Conservation (phyloP, 2,113 vertebrate genomes). For the Panthera leo region DNA sequence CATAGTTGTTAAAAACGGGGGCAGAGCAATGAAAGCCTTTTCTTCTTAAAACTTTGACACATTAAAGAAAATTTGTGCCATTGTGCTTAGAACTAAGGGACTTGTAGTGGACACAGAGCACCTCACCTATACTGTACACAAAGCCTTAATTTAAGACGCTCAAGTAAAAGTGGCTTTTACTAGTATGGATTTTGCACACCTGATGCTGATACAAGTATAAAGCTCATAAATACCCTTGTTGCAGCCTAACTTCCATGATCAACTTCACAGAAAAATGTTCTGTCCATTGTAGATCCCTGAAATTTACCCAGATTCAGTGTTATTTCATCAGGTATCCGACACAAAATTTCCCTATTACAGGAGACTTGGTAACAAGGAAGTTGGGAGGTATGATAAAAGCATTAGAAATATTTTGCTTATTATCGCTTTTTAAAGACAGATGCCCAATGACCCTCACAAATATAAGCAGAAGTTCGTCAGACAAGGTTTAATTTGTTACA, state of each 20-base stretch:
- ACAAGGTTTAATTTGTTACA: constrained; percentile 52
- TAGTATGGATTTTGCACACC: background rate
- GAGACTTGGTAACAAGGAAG: background rate
- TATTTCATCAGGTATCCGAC: background rate
- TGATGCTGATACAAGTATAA: background rate
- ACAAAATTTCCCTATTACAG: background rate
- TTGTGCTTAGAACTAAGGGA: background rate
- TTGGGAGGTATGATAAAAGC: background rate
- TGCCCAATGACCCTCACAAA: background rate
- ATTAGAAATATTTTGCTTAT: background rate
- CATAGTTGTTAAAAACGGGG: background rate
- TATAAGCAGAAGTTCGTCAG: constrained; percentile 30
- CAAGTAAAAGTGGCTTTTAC: background rate
- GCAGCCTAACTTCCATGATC: background rate
- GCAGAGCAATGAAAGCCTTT: background rate
- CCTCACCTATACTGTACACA: background rate
- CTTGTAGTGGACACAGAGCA: rapidly evolving
- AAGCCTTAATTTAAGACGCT: background rate
- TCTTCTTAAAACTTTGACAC: background rate
- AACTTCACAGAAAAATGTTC: background rate
- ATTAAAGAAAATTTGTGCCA: background rate
- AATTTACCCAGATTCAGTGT: background rate
- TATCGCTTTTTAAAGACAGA: background rate
- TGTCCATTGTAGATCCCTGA: background rate
- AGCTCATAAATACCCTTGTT: background rate